Evolutionary conservation across 2,888 invertebrate genomes (phyloP), one percentile per base, ranked within the genome.

Genomic region (Heliconius ismenius): DNA sequence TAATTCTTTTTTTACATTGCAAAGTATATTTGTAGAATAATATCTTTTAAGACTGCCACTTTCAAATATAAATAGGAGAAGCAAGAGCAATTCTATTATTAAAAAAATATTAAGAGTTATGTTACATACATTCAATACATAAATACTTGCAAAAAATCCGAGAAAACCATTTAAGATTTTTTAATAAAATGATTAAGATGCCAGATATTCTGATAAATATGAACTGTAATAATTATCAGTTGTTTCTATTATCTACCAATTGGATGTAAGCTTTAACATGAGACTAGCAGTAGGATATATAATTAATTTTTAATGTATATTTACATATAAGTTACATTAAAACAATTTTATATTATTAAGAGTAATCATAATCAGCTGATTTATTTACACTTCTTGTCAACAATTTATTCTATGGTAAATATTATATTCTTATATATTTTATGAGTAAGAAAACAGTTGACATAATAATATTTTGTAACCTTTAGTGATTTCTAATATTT

Each of bases 191-290:
- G 0, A 26, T 39, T 36, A 36, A 36, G 32, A 36, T 36, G 36
- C 2, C n/a, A 65, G 11, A 39, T 36, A 11, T 64, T 64, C 36
- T 64, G 21, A 64, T 64, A 64, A 64, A 21, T 64, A 64, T 32
- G 21, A 32, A 11, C 6, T n/a, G 24, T 62, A 62, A 49, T 21
- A 49, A 15, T 24, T 67, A 24, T 39, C 15, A 74, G 63, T 54
- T 68, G 74, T 60, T 77, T 68, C 26, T 68, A 3, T 75, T 63
- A 69, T 65, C 62, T 73, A 54, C 65, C 60, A 72, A 74, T 79
- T 79, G 78, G 76, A 74, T 75, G 76, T 86, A 86, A 91, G 91
- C 90, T 91, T 91, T 91, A 91, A 91, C 86, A 84, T 84, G 85
- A 88, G 86, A 90, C 87, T 79, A 75, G 64, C 26, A 43, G 18